Percentiles rank a stretch among this genome's conserved stretches.
These are phyloP conservation scores for Solea solea DNA, from an alignment of 2,113 vertebrate genomes.

Conservation along the genomic window DNA sequence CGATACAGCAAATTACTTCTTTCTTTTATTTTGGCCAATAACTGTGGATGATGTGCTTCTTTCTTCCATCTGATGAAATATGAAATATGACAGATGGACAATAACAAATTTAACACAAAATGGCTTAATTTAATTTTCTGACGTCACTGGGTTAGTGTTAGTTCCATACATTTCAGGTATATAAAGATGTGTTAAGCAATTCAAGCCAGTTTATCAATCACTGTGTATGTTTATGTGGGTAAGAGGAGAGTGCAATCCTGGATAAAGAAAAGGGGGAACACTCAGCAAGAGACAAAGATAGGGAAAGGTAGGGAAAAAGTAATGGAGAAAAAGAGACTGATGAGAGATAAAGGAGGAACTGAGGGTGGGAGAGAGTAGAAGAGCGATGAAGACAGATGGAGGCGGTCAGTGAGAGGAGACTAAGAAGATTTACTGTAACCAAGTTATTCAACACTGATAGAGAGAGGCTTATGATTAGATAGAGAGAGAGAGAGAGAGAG, in stretches of 20 bases:
- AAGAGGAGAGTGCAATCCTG: not conserved
- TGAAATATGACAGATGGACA: too few species aligned
- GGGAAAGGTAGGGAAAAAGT: not conserved
- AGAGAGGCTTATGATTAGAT: conserved; percentile 87
- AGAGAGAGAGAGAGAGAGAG: conserved; percentile 5
- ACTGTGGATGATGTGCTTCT: too few species aligned
- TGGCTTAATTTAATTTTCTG: too few species aligned
- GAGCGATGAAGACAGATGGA: conserved; percentile 21
- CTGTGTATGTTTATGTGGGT: not conserved
- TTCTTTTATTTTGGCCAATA: too few species aligned
- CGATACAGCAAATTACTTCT: too few species aligned
- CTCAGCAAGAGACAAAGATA: not conserved
- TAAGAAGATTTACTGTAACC: conserved; percentile 88
- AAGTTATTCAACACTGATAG: conserved; percentile 95
- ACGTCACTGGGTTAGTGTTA: too few species aligned
- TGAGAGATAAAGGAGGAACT: conserved; percentile 5
- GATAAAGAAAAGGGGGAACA: not conserved
- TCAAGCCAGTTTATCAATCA: not conserved
- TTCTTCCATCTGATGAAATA: too few species aligned
- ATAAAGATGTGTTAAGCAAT: not conserved
- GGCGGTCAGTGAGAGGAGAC: conserved; percentile 48
- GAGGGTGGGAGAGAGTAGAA: conserved; percentile 12
- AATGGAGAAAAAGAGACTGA: not conserved
- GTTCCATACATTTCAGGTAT: too few species aligned
- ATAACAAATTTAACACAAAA: too few species aligned